Conservation (phyloP, 92 coral and sea anemone species). For the Heliopora coerulea region DNA sequence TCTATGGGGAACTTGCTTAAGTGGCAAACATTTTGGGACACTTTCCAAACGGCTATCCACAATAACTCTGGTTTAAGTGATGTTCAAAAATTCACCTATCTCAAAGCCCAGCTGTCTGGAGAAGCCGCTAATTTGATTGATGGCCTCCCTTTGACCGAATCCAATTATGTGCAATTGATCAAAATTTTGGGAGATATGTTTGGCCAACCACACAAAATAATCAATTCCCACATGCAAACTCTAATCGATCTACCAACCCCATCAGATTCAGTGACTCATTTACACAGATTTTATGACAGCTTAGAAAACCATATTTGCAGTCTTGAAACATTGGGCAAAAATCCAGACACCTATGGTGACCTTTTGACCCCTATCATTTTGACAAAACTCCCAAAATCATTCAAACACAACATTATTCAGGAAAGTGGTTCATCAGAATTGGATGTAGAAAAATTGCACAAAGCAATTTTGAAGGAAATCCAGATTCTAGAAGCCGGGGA, state of each 20-base stretch:
- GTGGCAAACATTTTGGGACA: conserved; percentile 36
- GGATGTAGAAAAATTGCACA: conserved; percentile 4
- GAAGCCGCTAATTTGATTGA: conserved; percentile 30
- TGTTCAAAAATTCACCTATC: conserved; percentile 34
- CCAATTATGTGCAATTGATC: conserved; percentile 25
- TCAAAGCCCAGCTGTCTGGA: conserved; percentile 27
- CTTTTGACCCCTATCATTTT: background rate
- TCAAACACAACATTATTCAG: conserved; percentile 6
- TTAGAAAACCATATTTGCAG: conserved; percentile 24
- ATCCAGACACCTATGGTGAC: conserved; percentile 13
- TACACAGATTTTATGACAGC: conserved; percentile 5
- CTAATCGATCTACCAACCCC: conserved; percentile 21
- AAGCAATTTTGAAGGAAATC: conserved; percentile 5
- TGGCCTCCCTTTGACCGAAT: conserved; percentile 29
- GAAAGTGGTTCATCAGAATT: background rate
- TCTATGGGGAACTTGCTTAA: conserved; percentile 35
- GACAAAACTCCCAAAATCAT: background rate
- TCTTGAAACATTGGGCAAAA: conserved; percentile 31
- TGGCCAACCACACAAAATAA: conserved; percentile 20
- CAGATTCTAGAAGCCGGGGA: conserved; percentile 7
- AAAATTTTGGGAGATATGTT: conserved; percentile 25
- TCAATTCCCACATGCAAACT: conserved; percentile 41
- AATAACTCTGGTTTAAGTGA: background rate
- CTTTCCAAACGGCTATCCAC: conserved; percentile 16
- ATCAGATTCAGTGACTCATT: background rate